Percentiles rank a stretch among this genome's conserved stretches.
These are phyloP conservation scores for Acanthosepion lycidas DNA, from an alignment of 2,888 invertebrate species.

Conservation along the genomic window DNA sequence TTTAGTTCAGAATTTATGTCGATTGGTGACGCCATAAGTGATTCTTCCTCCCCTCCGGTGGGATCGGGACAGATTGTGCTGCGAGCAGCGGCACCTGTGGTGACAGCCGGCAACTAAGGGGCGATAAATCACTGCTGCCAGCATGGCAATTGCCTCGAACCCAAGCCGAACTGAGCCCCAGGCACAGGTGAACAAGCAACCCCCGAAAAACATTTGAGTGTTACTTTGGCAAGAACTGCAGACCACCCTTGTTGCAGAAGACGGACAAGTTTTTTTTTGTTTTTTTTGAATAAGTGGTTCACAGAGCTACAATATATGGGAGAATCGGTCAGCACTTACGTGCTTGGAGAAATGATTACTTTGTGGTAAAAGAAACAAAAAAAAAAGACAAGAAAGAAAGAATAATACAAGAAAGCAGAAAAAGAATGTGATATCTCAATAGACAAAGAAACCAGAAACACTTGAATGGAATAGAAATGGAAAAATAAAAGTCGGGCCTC, in stretches of 20 bases:
- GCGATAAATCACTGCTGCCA: neutral
- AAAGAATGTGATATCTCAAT: too few relatives aligned
- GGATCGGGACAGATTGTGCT: neutral
- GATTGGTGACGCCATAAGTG: neutral
- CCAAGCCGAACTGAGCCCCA: too few relatives aligned
- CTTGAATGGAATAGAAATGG: too few relatives aligned
- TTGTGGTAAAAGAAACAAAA: too few relatives aligned
- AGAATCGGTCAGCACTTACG: neutral
- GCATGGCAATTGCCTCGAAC: neutral
- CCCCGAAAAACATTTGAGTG: neutral
- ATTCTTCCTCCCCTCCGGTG: neutral
- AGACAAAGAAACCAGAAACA: too few relatives aligned
- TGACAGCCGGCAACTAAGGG: neutral
- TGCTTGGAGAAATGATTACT: neutral
- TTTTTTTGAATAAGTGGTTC: neutral
- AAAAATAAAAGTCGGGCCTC: too few relatives aligned
- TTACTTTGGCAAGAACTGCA: neutral
- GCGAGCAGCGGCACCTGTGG: neutral
- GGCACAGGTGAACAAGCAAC: neutral
- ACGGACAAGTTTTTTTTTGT: neutral
- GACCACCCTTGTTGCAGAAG: neutral
- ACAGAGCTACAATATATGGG: neutral
- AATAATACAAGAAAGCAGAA: too few relatives aligned
- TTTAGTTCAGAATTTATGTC: neutral
- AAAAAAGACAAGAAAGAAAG: too few relatives aligned